Conservation (phyloP, 2,113 vertebrate species). For the Calidris pugnax region DNA sequence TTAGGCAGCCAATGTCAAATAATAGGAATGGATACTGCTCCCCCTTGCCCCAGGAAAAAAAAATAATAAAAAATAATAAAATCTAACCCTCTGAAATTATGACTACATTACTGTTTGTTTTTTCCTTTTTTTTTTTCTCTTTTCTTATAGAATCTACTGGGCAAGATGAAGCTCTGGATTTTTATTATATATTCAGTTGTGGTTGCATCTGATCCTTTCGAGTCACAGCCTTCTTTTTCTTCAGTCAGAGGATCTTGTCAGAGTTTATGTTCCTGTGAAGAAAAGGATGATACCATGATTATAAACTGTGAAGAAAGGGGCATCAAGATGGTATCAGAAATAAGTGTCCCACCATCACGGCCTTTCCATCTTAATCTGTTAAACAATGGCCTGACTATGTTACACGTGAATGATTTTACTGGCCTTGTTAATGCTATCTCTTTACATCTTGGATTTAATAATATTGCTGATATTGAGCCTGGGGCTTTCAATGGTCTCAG, state of each 20-base stretch:
- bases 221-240: slow-evolving; percentile 74
- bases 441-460: slow-evolving; percentile 94
- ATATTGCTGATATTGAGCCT: slow-evolving; percentile 92
- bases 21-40: background rate
- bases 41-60: fast-evolving
- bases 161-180: slow-evolving; percentile 87
- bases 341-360: slow-evolving; percentile 85
- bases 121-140: background rate
- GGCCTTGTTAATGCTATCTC: slow-evolving; percentile 87
- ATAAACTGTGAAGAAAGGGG: slow-evolving; percentile 92
- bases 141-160: slow-evolving; percentile 27
- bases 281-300: slow-evolving; percentile 87
- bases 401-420: slow-evolving; percentile 87
- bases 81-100: background rate
- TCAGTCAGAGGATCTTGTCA: slow-evolving; percentile 84
- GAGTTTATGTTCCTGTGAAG: slow-evolving; percentile 87
- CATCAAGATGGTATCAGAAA: slow-evolving; percentile 88
- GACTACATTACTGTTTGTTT: background rate
- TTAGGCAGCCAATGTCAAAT: background rate
- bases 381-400: slow-evolving; percentile 88
- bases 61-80: background rate
- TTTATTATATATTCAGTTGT: slow-evolving; percentile 79
- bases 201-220: slow-evolving; percentile 71
- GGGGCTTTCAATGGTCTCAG: slow-evolving; percentile 89
- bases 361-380: slow-evolving; percentile 92